phyloP scores from a whole-genome alignment of 1,140 invertebrate species.

The Oedothorax gibbosus region DNA sequence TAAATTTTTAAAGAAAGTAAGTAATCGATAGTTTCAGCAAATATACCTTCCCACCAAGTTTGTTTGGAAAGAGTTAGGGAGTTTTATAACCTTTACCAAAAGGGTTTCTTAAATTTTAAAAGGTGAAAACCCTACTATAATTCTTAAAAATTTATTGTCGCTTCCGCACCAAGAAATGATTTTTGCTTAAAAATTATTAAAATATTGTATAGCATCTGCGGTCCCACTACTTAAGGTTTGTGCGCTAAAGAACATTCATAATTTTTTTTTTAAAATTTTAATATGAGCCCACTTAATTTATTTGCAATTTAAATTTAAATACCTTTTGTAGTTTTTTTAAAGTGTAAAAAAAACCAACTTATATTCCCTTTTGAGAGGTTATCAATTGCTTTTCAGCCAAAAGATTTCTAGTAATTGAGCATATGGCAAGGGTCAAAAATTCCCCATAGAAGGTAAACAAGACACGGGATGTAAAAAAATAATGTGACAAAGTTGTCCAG shows the following conservation, averaged over 20 bases:
- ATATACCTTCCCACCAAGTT: background rate
- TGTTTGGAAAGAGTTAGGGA: background rate
- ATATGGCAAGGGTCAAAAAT: background rate
- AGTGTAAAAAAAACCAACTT: background rate
- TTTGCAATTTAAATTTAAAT: background rate
- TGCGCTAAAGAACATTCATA: background rate
- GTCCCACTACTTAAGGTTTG: background rate
- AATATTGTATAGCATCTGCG: background rate
- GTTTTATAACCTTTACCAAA: background rate
- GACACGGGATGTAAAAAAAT: background rate
- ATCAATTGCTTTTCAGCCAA: background rate
- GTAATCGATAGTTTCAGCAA: background rate
- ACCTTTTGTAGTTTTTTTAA: background rate
- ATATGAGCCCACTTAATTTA: background rate
- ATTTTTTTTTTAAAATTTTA: background rate
- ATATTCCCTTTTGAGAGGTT: background rate
- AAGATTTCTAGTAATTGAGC: background rate
- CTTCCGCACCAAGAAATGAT: background rate
- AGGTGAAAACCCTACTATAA: background rate
- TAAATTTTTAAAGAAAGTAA: background rate
- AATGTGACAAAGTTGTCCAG: background rate
- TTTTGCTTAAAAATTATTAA: background rate
- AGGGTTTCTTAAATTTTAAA: background rate
- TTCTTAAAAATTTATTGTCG: background rate
- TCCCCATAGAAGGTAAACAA: background rate